Evolutionary conservation across 1,140 invertebrate species (phyloP), one percentile per base, ranked within the genome.

Genomic region (Muscidifurax raptorellus): DNA sequence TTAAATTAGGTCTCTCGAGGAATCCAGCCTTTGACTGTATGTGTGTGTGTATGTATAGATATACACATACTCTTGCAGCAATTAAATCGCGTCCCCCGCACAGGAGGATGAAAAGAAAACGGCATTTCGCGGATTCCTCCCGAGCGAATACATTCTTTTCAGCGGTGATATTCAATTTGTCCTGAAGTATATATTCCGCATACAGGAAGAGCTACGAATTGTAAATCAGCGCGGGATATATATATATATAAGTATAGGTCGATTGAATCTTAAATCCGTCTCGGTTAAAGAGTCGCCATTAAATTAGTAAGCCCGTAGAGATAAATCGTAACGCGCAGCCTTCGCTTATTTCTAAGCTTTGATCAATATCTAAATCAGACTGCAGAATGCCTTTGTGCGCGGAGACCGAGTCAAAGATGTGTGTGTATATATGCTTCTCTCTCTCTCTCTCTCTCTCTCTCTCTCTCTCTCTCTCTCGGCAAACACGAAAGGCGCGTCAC

Each of bases 401-500:
- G 76, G 40, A 36, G 74, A 67, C 1, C 25, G 36, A 36, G 32
- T 7, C 5, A 36, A 32, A 32, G 32, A 32, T 2, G 32, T 32
- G 5, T n/a, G n/a, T n/a, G n/a, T n/a, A n/a, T n/a, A n/a, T n/a
- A n/a, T n/a, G 12, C 5, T 25, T 30, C n/a, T 64, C 59, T 64
- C 59, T 64, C 59, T 64, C 59, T 64, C 59, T 64, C 59, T 64
- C 59, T 64, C 59, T 64, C n/a, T 64, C 59, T 64, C n/a, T 22
- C 9, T 66, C 64, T 66, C 44, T 47, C 44, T 47, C 13, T 12
- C 44, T 47, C 13, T 10, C 79, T 71, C 80, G 86, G 85, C 87
- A 84, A 91, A 90, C 90, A 91, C 80, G 86, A 90, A 89, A 92
- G 92, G 91, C 91, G 88, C 90, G 90, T 87, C 86, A 72, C 72